These are phyloP conservation scores for Cheilosia urbana DNA, from an alignment of 2,888 invertebrate species.

Conservation along the genomic window DNA sequence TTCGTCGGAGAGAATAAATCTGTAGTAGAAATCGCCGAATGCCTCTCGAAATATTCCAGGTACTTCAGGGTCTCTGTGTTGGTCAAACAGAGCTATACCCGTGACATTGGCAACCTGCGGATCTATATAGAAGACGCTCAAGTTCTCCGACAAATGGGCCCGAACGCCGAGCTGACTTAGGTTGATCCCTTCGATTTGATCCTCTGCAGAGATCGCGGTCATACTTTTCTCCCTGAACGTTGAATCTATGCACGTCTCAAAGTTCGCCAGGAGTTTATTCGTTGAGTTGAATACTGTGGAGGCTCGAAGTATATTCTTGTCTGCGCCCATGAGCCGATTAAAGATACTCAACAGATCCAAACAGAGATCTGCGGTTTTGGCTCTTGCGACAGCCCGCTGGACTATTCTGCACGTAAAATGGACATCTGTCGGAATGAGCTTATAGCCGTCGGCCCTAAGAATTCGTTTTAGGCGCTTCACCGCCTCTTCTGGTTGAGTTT, in stretches of 20 bases:
- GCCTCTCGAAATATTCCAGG: conserved; percentile 53
- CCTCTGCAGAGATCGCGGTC: neutral
- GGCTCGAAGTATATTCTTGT: conserved; percentile 79
- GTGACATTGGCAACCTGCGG: conserved; percentile 80
- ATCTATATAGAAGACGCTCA: conserved; percentile 82
- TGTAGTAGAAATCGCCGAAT: conserved; percentile 78
- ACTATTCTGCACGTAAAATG: conserved; percentile 84
- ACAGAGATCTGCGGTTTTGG: conserved; percentile 66
- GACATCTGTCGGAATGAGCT: conserved; percentile 86
- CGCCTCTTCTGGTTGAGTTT: conserved; percentile 7
- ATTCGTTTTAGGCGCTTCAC: conserved; percentile 39
- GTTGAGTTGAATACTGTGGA: conserved; percentile 86
- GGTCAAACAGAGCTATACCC: conserved; percentile 80
- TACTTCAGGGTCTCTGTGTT: neutral
- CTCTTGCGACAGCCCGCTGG: conserved; percentile 75
- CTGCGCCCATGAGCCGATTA: conserved; percentile 85
- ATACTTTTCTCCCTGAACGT: conserved; percentile 8
- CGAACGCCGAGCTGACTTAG: conserved; percentile 78
- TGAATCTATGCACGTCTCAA: conserved; percentile 85
- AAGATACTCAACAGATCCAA: conserved; percentile 79
- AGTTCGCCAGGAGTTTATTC: conserved; percentile 86
- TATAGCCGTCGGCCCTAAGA: conserved; percentile 57
- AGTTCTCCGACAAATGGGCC: conserved; percentile 78
- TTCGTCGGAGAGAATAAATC: conserved; percentile 83
- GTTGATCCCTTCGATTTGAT: conserved; percentile 68